These are phyloP conservation scores for Antidorcas marsupialis DNA, from an alignment of 2,113 vertebrate species.

Conservation along the genomic window DNA sequence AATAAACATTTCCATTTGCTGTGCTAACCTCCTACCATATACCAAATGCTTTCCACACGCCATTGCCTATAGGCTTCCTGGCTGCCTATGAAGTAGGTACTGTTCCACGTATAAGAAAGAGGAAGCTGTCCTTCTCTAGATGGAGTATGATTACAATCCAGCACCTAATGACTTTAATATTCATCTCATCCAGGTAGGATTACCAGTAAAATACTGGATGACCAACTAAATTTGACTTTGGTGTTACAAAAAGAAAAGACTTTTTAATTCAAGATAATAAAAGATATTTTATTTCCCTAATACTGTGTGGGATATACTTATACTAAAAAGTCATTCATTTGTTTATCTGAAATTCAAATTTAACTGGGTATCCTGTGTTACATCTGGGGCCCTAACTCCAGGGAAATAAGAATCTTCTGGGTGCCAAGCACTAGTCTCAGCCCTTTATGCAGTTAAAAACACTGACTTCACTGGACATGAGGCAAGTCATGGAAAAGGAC, in stretches of 20 bases:
- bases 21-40: too few species aligned
- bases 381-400: neutral
- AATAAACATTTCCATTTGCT: neutral
- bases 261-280: neutral
- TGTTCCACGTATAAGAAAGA: neutral
- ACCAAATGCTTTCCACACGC: neutral
- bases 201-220: neutral
- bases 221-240: neutral
- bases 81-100: neutral
- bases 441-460: neutral
- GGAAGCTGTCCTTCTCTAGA: neutral
- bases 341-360: neutral
- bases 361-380: neutral
- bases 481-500: neutral
- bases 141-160: neutral
- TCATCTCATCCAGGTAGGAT: neutral
- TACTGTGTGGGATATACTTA: neutral
- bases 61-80: neutral
- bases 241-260: neutral
- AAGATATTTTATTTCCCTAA: neutral
- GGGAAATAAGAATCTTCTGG: neutral
- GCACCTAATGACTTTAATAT: neutral
- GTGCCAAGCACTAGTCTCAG: neutral
- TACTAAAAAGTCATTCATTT: neutral
- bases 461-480: neutral